Base-by-base conservation (phyloP, 1,140 invertebrate species). In the Drosophila grimshawi region DNA sequence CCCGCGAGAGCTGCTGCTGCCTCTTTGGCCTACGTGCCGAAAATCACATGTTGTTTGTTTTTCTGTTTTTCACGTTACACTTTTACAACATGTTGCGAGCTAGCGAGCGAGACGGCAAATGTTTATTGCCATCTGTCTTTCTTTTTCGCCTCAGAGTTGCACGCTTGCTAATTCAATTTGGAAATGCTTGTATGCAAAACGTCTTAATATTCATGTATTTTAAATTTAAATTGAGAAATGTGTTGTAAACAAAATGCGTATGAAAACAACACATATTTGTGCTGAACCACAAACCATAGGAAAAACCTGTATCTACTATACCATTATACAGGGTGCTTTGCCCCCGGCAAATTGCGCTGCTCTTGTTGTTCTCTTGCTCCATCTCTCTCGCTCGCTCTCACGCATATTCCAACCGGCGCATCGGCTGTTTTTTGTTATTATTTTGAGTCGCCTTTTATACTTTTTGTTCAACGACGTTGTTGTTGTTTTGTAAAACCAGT, bases 1-100 rank as follows among this genome's bases (percentile, higher is more conserved):
- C 67, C 62, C 62, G 61, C 35, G 30, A 51, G 27, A 51, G 66
- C 48, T 52, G 53, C 30, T 41, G 45, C 49, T 70, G 62, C 63
- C 56, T 55, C 55, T 73, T 29, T 89, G 83, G 83, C 74, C 85
- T 88, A 88, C 83, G 83, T 88, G 83, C 85, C 80, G 80, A 83
- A 89, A 89, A 89, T 83, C 83, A 88, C 83, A 89, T 88, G 85
- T 78, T 78, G 68, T 88, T 85, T 88, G 63, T 85, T 88, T 88
- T 80, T 72, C 59, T 79, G 65, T 71, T 67, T 72, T 71, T 64
- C 43, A 27, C 41, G 51, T 81, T 72, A 73, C 76, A 78, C 5
- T 68, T 19, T 19, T 71, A 74, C 83, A 71, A 51, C 49, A 66
- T 61, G 65, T 53, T 73, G 59, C 7, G 51, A 81, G 59, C 33